Conservation (phyloP, 2,888 invertebrate species). For the Drosophila peninsularis region DNA sequence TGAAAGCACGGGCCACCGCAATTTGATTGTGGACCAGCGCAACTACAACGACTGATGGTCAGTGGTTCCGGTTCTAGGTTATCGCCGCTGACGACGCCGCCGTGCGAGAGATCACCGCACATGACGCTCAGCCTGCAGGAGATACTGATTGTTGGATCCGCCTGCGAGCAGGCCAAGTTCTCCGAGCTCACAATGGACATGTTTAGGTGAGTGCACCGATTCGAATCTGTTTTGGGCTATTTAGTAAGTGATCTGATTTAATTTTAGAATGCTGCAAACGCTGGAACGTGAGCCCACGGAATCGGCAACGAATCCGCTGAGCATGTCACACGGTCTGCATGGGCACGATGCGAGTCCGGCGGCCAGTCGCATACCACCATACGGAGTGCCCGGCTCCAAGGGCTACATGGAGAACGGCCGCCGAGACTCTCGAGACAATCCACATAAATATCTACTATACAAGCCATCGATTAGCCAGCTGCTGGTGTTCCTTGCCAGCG, state of each 20-base stretch:
- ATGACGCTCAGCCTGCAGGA: slow-evolving; percentile 96
- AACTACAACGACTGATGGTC: slow-evolving; percentile 84
- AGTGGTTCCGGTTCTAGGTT: slow-evolving; percentile 88
- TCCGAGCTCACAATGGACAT: slow-evolving; percentile 98
- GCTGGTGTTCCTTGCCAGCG: slow-evolving; percentile 95
- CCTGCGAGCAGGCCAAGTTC: slow-evolving; percentile 97
- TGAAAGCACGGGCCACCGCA: slow-evolving; percentile 85
- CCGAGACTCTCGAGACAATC: slow-evolving; percentile 91
- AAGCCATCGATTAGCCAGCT: slow-evolving; percentile 97
- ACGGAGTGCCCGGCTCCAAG: slow-evolving; percentile 86
- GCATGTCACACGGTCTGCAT: slow-evolving; percentile 85
- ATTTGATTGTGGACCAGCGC: slow-evolving; percentile 83
- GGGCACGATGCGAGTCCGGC: slow-evolving; percentile 85
- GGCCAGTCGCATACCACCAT: slow-evolving; percentile 85
- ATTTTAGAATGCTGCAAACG: slow-evolving; percentile 93
- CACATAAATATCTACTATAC: slow-evolving; percentile 98
- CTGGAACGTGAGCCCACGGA: slow-evolving; percentile 96
- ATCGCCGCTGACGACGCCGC: slow-evolving; percentile 93
- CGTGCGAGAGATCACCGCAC: slow-evolving; percentile 93
- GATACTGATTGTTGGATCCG: slow-evolving; percentile 96
- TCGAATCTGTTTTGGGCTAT: too few relatives aligned
- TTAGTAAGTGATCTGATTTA: background rate
- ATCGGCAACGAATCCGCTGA: slow-evolving; percentile 89
- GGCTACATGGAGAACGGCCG: slow-evolving; percentile 90
- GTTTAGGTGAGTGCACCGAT: slow-evolving; percentile 87